Evolutionary conservation across 2,113 vertebrate species (phyloP), one percentile per base, ranked within the genome.

Genomic region (Eulacestoma nigropectus): DNA sequence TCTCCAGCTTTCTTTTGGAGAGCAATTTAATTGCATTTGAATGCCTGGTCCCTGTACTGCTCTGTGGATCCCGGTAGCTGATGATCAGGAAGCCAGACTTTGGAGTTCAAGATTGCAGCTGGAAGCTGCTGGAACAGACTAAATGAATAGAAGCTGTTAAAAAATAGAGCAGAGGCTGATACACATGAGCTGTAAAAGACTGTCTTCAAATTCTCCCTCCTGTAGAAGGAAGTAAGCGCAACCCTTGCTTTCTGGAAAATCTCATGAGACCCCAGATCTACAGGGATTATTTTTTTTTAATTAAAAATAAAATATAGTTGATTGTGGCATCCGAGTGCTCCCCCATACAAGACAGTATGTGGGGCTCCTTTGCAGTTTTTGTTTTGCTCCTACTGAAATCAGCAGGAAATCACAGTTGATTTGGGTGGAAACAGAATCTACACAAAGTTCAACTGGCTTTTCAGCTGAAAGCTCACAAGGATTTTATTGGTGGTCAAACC

Each of bases 1-100:
- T 93, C 81, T 97, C 93, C 91, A 95, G 65, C 29, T 94, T 95
- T 95, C 81, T 93, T 75, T 49, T 94, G 89, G 94, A 95, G 77
- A 89, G 57, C 26, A 89, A 29, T 85, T 95, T 96, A 95, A 91
- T 95, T 93, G 84, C 50, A 53, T 79, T 89, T 72, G 89, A 95
- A 91, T 91, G 91, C 60, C 86, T 95, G 64, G 33, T 94, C 89
- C 74, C 77, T 89, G 89, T 77, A 76, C 93, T 91, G 49, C 42
- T 95, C 49, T 72, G 62, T 44, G 57, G 81, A 94, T 93, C 87
- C 91, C 93, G 95, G 81, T 96, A 96, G 84, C 53, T 94, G 70
- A 64, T 68, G 89, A 89, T 79, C 89, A 91, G 91, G 87, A 89
- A 95, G 77, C 16, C 73, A 62, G 14, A 42, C 39, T 63, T 89